phyloP scores from a whole-genome alignment of 2,888 invertebrate genomes.

The Erannis defoliaria region DNA sequence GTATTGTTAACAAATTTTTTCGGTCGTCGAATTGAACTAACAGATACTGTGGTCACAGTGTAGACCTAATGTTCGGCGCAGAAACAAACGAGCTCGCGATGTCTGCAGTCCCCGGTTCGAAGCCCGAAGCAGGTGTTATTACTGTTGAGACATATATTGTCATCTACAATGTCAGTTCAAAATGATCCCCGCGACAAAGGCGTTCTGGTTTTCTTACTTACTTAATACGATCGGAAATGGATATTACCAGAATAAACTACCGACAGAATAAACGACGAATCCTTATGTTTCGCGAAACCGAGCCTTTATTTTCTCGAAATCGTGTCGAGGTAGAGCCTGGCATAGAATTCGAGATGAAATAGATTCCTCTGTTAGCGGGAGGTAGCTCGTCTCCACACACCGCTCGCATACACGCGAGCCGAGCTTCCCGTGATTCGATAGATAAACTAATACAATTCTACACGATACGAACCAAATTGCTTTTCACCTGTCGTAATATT shows the following conservation, averaged over 20 bases:
- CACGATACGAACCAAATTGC: neutral
- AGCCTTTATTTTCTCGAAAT: conserved; percentile 1
- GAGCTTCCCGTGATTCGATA: neutral
- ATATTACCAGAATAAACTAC: neutral
- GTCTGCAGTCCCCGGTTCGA: too few relatives aligned
- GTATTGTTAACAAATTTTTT: too few relatives aligned
- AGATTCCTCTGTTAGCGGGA: neutral
- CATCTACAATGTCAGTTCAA: too few relatives aligned
- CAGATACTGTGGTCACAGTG: too few relatives aligned
- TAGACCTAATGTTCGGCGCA: too few relatives aligned
- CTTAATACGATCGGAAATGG: neutral
- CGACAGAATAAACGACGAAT: neutral
- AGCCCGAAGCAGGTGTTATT: too few relatives aligned
- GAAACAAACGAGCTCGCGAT: too few relatives aligned
- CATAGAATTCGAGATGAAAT: neutral
- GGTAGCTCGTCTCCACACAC: neutral
- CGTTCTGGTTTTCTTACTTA: too few relatives aligned
- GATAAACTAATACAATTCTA: neutral
- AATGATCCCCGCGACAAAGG: too few relatives aligned
- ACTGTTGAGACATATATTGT: too few relatives aligned
- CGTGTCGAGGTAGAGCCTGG: neutral
- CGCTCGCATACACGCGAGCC: neutral
- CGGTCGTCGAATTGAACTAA: too few relatives aligned
- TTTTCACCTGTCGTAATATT: neutral
- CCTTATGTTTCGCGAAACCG: neutral